These are phyloP conservation scores for Lasioglossum zephyrum DNA, from an alignment of 2,888 invertebrate species.

Conservation along the genomic window DNA sequence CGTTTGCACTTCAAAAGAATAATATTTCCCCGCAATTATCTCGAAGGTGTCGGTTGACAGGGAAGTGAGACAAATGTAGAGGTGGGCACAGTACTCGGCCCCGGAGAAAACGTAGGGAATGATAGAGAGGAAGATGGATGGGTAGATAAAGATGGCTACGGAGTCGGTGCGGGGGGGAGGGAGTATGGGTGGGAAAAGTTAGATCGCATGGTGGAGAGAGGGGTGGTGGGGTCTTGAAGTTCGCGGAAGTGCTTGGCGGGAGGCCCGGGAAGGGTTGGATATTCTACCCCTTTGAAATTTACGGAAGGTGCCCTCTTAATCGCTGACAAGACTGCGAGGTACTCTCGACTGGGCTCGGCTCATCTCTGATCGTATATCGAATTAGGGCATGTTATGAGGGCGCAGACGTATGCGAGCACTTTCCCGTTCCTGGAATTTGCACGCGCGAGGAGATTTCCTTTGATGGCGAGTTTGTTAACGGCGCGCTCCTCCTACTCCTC, in stretches of 20 bases:
- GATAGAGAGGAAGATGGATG: slow-evolving; percentile 35
- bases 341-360: slow-evolving; percentile 40
- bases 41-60: neutral
- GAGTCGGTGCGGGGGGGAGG: neutral
- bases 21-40: slow-evolving; percentile 66
- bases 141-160: neutral
- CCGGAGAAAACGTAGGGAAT: neutral
- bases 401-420: slow-evolving; percentile 8
- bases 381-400: slow-evolving; percentile 49
- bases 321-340: slow-evolving; percentile 53
- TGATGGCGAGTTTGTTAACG: neutral
- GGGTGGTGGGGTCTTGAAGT: slow-evolving; percentile 33
- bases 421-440: neutral
- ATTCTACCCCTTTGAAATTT: slow-evolving; percentile 53
- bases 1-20: slow-evolving; percentile 64
- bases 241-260: slow-evolving; percentile 53
- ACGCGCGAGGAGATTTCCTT: slow-evolving; percentile 11
- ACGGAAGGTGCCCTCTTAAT: slow-evolving; percentile 59
- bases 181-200: slow-evolving; percentile 36
- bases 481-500: neutral
- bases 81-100: neutral
- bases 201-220: neutral
- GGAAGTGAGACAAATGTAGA: slow-evolving; percentile 30
- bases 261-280: slow-evolving; percentile 4
- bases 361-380: slow-evolving; percentile 59